A percentile compares a stretch with the other conserved stretches of the same genome.
Evolutionary conservation across 2,797 vertebrate genomes (phyloP).

Genomic region (Eidolon dupreanum): DNA sequence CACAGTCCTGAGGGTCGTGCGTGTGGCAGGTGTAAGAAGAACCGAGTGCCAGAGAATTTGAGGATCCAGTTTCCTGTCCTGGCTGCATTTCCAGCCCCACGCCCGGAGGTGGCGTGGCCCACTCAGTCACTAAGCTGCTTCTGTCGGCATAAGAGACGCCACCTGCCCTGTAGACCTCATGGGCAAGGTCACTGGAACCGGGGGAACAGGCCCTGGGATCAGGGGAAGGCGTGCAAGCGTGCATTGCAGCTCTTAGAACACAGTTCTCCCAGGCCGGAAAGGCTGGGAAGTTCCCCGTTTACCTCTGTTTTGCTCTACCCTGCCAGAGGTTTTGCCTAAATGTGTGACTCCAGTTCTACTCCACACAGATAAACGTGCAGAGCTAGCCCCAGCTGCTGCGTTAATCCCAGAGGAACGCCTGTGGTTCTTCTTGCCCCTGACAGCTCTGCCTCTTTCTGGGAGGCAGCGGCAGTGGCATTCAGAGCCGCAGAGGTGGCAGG

Average conservation of each 20-base stretch:
- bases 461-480: rapidly evolving
- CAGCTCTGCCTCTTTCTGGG: background rate
- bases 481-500: rapidly evolving
- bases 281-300: background rate
- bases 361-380: rapidly evolving
- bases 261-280: background rate
- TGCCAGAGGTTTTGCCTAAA: background rate
- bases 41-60: background rate
- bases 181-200: rapidly evolving
- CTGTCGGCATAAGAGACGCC: background rate
- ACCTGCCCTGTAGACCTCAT: rapidly evolving
- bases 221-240: background rate
- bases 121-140: background rate
- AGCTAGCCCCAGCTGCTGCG: background rate
- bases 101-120: background rate
- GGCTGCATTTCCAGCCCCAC: background rate
- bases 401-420: background rate
- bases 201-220: background rate
- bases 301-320: background rate
- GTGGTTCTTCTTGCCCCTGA: rapidly evolving
- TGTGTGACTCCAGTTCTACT: background rate
- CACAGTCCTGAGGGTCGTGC: background rate
- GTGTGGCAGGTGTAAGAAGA: rapidly evolving
- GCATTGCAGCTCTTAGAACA: rapidly evolving
- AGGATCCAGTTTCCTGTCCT: background rate